Evolutionary conservation across 53 echinoderm and acorn worm genomes (phyloP), one percentile per base, ranked within the genome.

Genomic region (Glandiceps talaboti): DNA sequence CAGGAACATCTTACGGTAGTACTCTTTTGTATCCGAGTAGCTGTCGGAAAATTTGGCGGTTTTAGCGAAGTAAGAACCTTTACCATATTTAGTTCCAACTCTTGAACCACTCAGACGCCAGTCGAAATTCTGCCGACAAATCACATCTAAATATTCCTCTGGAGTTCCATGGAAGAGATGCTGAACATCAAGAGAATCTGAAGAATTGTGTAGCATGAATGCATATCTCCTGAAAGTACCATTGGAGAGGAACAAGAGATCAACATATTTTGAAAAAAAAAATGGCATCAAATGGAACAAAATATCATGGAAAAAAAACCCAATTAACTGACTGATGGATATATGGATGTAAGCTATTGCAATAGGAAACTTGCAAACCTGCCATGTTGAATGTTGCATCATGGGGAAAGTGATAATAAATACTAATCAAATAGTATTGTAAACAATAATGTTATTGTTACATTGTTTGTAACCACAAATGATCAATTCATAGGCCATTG

Each of bases 21-120:
- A 45, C 6, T 45, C 64, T 28, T 80, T 27, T 27, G 73, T 64
- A 0, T 1, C 32, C 0, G 73, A 27, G 31, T 80, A 80, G 14
- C 25, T 14, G 29, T 80, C 30, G 14, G 80, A 80, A 29, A 45
- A 80, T 27, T 64, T 28, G 12, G 80, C 80, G 27, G 27, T 73
- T 25, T 80, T 33, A 30, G 45, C 72, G 73, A 80, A 80, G 29
- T 80, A 80, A 26, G 72, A 72, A n/a, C 80, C 80, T 29, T 80
- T 64, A 14, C 80, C 80, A 27, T 27, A 80, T 6, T 25, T 1
- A 20, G 80, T 27, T 1, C 80, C 80, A 26, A 73, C 80, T 28
- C 80, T 33, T 1, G 10, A 30, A 27, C 80, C 80, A 80, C 80
- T 80, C 31, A 45, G 20, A 12, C 64, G 64, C 64, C 64, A 45